Base-by-base conservation (phyloP, 2,797 vertebrate species). In the Gymnocypris eckloni region DNA sequence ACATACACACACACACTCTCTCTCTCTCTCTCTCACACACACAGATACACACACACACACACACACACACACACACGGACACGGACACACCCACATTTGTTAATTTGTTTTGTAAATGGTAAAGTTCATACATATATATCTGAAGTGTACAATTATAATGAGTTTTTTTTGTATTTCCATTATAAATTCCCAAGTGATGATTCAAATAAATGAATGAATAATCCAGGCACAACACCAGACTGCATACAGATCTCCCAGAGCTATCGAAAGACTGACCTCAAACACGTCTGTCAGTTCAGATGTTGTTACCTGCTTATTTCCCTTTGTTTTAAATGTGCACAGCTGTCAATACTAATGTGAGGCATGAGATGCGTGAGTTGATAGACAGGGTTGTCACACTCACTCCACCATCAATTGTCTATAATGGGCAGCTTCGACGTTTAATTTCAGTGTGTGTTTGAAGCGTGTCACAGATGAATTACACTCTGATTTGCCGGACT, bases 381-480 rank as follows among this genome's bases (percentile, higher is more conserved):
- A 77, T 50, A 67, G n/a, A 50, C 43, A 79, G 48, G 70, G 8
- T 13, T 79, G 79, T 84, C 70, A 81, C 28, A 11, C 43, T 48
- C 50, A 76, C 22, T 22, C 66, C 54, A 28, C 39, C 82, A 86
- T 87, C 83, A 82, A 43, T 66, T 73, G 73, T 54, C 84, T 83
- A 56, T 84, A 81, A 86, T 80, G 48, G 75, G 52, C 45, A 18
- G 22, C 76, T 88, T 75, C 81, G 86, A 87, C 84, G 81, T 88
- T 81, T 88, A 39, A 88, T 89, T 86, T 87, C 77, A 82, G 61
- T n/a, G 59, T 75, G 52, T 76, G 61, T 81, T 84, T 45, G 43
- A 8, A 64, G 79, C 18, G 48, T 67, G 70, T 54, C 52, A 61
- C 48, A 64, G 61, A 86, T 82, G 43, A 86, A 87, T 89, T 79